Evolutionary conservation across 1,140 invertebrate genomes (phyloP).

Genomic region (Leguminivora glycinivorella): DNA sequence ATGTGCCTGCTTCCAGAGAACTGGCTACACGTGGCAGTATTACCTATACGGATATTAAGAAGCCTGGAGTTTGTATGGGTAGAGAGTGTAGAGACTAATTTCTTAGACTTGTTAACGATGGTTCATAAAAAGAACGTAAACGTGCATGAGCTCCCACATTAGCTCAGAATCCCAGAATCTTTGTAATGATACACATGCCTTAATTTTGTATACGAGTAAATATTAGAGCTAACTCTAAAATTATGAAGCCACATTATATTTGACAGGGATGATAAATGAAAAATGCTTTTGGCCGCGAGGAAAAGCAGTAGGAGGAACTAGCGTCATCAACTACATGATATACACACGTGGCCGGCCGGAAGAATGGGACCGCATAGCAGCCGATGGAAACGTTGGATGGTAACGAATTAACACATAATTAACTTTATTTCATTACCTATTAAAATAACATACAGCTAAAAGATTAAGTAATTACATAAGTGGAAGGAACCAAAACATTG

Average conservation of each 20-base stretch:
- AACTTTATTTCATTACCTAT: not conserved
- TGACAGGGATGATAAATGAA: slow-evolving; percentile 61
- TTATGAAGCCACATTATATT: slow-evolving; percentile 79
- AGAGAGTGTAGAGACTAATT: too few species aligned
- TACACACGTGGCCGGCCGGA: slow-evolving; percentile 87
- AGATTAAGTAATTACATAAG: slow-evolving; percentile 77
- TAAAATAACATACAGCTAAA: slow-evolving; percentile 50
- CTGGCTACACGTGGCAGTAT: slow-evolving; percentile 84
- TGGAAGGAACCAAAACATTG: slow-evolving; percentile 81
- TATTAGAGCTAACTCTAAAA: too few species aligned
- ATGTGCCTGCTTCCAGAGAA: slow-evolving; percentile 80
- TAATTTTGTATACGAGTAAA: too few species aligned
- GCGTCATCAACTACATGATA: slow-evolving; percentile 89
- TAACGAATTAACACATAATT: slow-evolving; percentile 47
- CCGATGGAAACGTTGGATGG: slow-evolving; percentile 81
- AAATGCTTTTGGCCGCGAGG: slow-evolving; percentile 78
- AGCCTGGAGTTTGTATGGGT: too few species aligned
- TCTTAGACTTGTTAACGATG: too few species aligned
- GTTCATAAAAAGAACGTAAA: too few species aligned
- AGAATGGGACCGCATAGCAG: slow-evolving; percentile 86
- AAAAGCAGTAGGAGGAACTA: slow-evolving; percentile 84
- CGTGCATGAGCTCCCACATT: too few species aligned
- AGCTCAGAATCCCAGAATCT: too few species aligned
- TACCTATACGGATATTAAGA: too few species aligned
- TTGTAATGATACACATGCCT: too few species aligned